These are phyloP conservation scores for Cerastis leucographa DNA, from an alignment of 2,888 invertebrate genomes.

Conservation along the genomic window DNA sequence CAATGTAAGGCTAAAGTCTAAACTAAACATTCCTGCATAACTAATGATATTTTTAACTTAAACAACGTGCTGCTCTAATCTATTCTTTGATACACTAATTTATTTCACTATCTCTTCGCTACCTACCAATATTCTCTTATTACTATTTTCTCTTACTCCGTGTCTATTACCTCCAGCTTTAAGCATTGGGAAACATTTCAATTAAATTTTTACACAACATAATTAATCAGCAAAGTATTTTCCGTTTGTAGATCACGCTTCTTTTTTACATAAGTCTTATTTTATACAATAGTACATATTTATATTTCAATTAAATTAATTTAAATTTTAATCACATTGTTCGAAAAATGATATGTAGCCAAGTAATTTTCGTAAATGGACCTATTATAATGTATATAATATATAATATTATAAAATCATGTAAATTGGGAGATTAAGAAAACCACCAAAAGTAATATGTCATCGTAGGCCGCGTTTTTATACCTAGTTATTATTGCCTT, in stretches of 20 bases:
- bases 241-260: slow-evolving; percentile 52
- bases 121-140: slow-evolving; percentile 60
- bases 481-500: slow-evolving; percentile 38
- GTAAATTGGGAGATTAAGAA: slow-evolving; percentile 72
- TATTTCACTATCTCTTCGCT: slow-evolving; percentile 38
- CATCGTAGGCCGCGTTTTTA: slow-evolving; percentile 63
- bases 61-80: slow-evolving; percentile 55
- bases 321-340: slow-evolving; percentile 73
- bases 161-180: slow-evolving; percentile 39
- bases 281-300: slow-evolving; percentile 67
- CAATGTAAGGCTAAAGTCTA: slow-evolving; percentile 43
- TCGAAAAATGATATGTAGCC: slow-evolving; percentile 85
- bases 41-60: slow-evolving; percentile 56
- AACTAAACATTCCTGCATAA: slow-evolving; percentile 51
- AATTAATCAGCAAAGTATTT: slow-evolving; percentile 54
- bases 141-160: slow-evolving; percentile 48
- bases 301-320: slow-evolving; percentile 74
- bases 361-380: slow-evolving; percentile 73
- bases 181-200: slow-evolving; percentile 32
- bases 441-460: slow-evolving; percentile 68
- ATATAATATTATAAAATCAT: slow-evolving; percentile 71
- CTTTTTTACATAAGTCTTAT: slow-evolving; percentile 53
- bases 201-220: slow-evolving; percentile 42
- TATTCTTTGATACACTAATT: slow-evolving; percentile 48
- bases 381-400: slow-evolving; percentile 63